These are phyloP conservation scores for Pavo muticus DNA, from an alignment of 2,113 vertebrate species.

Conservation along the genomic window DNA sequence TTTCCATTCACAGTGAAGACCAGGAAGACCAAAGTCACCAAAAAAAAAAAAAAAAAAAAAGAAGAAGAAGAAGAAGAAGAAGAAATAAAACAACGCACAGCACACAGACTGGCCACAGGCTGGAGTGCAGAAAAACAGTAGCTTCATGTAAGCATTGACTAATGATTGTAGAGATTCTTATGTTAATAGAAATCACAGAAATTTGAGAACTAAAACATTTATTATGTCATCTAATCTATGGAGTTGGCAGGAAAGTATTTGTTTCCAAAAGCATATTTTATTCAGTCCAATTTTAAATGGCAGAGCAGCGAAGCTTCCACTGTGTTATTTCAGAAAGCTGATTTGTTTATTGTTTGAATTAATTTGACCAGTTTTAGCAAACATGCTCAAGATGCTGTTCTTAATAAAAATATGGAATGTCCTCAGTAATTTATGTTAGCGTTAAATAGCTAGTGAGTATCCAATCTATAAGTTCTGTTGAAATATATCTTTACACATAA, in stretches of 20 bases:
- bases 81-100: too few relatives aligned
- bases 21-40: neutral
- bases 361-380: constrained; percentile 20
- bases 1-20: neutral
- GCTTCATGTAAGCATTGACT: neutral
- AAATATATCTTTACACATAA: neutral
- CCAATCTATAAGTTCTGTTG: neutral
- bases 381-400: neutral
- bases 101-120: neutral
- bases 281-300: constrained; percentile 6
- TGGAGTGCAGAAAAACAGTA: neutral
- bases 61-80: too few relatives aligned
- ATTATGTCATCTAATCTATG: neutral
- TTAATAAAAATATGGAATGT: constrained; percentile 27
- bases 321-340: neutral
- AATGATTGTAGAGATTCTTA: neutral
- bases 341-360: constrained; percentile 49
- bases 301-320: neutral
- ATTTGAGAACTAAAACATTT: neutral
- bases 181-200: constrained; percentile 13
- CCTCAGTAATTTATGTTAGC: neutral
- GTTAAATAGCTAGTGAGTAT: neutral
- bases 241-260: neutral
- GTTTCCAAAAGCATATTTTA: constrained; percentile 1
- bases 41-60: too few relatives aligned